Base-by-base conservation (phyloP, 2,113 vertebrate genomes). In the Cepphus grylle region DNA sequence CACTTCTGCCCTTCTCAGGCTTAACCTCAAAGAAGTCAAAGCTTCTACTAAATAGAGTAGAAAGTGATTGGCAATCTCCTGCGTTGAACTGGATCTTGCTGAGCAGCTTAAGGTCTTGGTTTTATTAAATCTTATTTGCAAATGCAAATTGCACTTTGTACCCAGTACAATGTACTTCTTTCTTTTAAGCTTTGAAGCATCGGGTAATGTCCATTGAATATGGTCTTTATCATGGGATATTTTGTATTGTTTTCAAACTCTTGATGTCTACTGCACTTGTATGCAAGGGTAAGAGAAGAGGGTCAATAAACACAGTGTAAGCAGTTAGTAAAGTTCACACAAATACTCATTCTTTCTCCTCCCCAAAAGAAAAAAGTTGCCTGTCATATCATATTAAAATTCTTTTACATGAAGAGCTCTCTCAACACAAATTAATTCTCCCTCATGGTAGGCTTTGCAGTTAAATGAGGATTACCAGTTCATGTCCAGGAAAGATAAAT, bases 401-500 rank as follows among this genome's bases (percentile, higher is more conserved):
- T 93, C 71, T 91, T 72, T 50, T 55, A 80, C 22, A 56, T 61
- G 50, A 79, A 26, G 11, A 90, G 53, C 14, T 36, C 76, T 82
- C 71, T 92, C 85, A 69, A 69, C n/a, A 43, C 16, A 47, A 70
- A 87, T 66, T 66, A 55, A n/a, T 91, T 93, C 67, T 93, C 58
- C 59, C 49, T 65, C 9, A 45, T 36, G 42, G 36, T 52, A 78
- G 72, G 34, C 62, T 69, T 71, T 94, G 71, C 55, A 80, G 40
- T 86, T 94, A 71, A 92, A 16, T 74, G 52, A 92, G 50, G 71
- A 96, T 94, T 96, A 62, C 40, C 42, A 92, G 18, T 82, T 53
- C 83, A 81, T 32, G 63, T 50, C 74, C 63, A 81, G 92, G 78
- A 92, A 90, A 96, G 81, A 79, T 62, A 88, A 86, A 89, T 87